phyloP scores from a whole-genome alignment of 2,113 vertebrate species.

The Mastomys coucha region DNA sequence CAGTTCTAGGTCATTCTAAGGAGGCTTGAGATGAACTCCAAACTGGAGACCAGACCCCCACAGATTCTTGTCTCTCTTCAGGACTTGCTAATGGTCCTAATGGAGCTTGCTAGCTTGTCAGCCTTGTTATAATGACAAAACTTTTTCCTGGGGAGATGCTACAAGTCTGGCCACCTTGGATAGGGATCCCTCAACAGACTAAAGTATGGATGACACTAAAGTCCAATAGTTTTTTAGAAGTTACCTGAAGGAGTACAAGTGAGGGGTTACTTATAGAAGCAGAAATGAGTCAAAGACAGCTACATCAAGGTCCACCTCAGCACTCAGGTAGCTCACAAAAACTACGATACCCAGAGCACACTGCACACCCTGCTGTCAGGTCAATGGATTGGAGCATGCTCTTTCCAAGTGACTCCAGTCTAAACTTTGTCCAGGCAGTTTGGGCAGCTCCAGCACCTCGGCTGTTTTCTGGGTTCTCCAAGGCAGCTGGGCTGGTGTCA shows the following conservation, averaged over 20 bases:
- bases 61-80: not conserved
- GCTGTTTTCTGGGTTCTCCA: not conserved
- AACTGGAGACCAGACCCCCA: not conserved
- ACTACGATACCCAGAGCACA: not conserved
- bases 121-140: not conserved
- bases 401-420: not conserved
- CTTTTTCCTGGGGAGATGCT: not conserved
- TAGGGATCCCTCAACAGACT: too few species aligned
- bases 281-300: not conserved
- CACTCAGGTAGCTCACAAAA: not conserved
- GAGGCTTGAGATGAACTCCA: slow-evolving; percentile 48
- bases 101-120: not conserved
- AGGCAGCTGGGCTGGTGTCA: not conserved
- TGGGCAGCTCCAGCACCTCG: not conserved
- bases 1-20: slow-evolving; percentile 32
- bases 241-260: not conserved
- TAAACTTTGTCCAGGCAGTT: not conserved
- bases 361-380: not conserved
- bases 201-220: not conserved
- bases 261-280: not conserved
- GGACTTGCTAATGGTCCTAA: not conserved
- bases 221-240: not conserved
- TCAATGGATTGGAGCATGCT: not conserved
- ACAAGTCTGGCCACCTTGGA: not conserved
- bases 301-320: not conserved